Evolutionary conservation across 2,888 invertebrate genomes (phyloP).

Genomic region (Villa cingulata): DNA sequence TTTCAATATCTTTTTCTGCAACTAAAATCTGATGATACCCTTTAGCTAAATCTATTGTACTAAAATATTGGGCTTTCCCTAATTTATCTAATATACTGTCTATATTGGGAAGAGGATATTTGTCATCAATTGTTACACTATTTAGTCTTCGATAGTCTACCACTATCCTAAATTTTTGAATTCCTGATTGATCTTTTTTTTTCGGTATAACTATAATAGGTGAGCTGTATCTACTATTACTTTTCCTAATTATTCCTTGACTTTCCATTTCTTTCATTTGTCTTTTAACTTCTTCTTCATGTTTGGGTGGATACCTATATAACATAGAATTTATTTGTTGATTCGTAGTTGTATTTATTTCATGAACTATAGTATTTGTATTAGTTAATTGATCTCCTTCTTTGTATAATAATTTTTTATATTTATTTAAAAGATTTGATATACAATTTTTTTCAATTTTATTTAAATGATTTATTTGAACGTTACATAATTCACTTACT

Average conservation of each 20-base stretch:
- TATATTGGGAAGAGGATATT: slow-evolving; percentile 17
- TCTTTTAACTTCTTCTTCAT: no score
- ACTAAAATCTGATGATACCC: no score
- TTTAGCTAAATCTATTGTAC: no score
- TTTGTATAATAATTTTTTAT: slow-evolving; percentile 2
- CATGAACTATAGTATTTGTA: background rate
- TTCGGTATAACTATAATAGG: no score
- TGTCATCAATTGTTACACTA: slow-evolving; percentile 12
- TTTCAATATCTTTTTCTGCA: slow-evolving; percentile 10
- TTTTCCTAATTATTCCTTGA: no score
- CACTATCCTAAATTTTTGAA: slow-evolving; percentile 8
- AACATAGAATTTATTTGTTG: slow-evolving; percentile 11
- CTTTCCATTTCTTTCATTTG: no score
- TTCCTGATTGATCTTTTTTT: slow-evolving; percentile 10
- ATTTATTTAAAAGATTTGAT: slow-evolving; percentile 2
- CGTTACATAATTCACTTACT: no score
- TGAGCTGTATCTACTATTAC: no score
- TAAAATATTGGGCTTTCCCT: no score
- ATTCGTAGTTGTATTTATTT: slow-evolving; percentile 3
- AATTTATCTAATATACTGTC: slow-evolving; percentile 18
- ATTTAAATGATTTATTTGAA: slow-evolving; percentile 4
- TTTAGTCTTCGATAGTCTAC: slow-evolving; percentile 10
- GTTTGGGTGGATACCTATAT: no score
- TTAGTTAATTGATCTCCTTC: slow-evolving; percentile 5
- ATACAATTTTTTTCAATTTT: background rate